Conservation (phyloP, 2,888 invertebrate species). For the Heteropelma amictum region DNA sequence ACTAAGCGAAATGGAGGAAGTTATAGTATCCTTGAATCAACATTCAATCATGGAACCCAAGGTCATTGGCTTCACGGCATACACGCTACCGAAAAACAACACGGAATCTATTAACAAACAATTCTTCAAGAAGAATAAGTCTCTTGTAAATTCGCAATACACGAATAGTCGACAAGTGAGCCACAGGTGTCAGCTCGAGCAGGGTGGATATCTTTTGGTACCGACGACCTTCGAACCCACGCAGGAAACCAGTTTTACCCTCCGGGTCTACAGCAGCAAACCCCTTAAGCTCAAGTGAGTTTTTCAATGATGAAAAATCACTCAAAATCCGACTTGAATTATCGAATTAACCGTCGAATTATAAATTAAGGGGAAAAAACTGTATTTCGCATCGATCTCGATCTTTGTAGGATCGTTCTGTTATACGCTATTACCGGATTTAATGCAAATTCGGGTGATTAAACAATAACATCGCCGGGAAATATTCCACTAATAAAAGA, state of each 20-base stretch:
- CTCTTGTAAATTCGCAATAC: constrained; percentile 92
- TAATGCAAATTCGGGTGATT: no score
- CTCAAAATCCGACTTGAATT: background rate
- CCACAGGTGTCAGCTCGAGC: constrained; percentile 87
- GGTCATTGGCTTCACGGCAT: constrained; percentile 92
- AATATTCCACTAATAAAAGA: background rate
- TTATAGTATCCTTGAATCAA: constrained; percentile 91
- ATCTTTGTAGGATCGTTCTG: no score
- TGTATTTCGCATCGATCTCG: no score
- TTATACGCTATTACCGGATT: no score
- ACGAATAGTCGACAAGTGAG: constrained; percentile 94
- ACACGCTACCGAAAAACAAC: constrained; percentile 84
- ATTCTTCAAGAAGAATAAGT: constrained; percentile 92
- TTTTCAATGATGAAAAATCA: background rate
- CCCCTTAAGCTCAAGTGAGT: constrained; percentile 87
- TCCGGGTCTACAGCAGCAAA: constrained; percentile 89
- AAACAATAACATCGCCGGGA: background rate
- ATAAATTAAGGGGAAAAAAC: background rate
- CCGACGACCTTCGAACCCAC: constrained; percentile 95
- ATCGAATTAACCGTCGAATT: no score
- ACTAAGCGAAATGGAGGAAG: constrained; percentile 88
- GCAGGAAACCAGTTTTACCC: constrained; percentile 92
- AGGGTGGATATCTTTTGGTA: constrained; percentile 90
- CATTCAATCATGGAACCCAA: constrained; percentile 95
- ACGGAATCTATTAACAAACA: constrained; percentile 88